Conservation (phyloP, 2,888 invertebrate species). For the Amorpha juglandis region DNA sequence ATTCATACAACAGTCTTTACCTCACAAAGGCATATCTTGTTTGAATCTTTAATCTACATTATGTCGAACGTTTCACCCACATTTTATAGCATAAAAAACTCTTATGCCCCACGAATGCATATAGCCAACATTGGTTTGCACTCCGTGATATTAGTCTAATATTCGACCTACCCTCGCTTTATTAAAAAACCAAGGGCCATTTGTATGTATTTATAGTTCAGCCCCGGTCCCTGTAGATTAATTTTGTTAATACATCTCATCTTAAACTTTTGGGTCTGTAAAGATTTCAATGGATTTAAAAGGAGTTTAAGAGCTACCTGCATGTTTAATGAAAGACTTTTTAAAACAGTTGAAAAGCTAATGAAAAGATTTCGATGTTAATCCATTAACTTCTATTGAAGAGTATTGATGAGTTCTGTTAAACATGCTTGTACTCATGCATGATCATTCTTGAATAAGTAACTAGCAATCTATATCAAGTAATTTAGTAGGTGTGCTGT, state of each 20-base stretch:
- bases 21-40: not conserved
- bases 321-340: conserved; percentile 27
- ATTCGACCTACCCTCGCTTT: conserved; percentile 79
- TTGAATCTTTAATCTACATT: conserved; percentile 44
- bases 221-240: conserved; percentile 72
- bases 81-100: conserved; percentile 66
- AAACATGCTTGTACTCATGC: no score
- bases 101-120: conserved; percentile 57
- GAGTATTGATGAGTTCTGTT: conserved; percentile 1
- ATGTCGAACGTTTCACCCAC: conserved; percentile 48
- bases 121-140: conserved; percentile 81
- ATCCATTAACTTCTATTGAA: conserved; percentile 21
- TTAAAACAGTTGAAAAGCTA: conserved; percentile 18
- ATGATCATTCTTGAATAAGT: no score
- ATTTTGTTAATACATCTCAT: conserved; percentile 76
- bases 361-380: conserved; percentile 13
- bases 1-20: not conserved
- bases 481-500: no score
- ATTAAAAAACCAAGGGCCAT: conserved; percentile 82
- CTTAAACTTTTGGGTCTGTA: conserved; percentile 39
- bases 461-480: no score
- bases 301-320: conserved; percentile 11
- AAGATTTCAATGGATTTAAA: conserved; percentile 23
- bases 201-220: conserved; percentile 79
- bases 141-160: conserved; percentile 81